Base-by-base conservation (phyloP, 2,113 vertebrate species). In the Corythornis cristatus region DNA sequence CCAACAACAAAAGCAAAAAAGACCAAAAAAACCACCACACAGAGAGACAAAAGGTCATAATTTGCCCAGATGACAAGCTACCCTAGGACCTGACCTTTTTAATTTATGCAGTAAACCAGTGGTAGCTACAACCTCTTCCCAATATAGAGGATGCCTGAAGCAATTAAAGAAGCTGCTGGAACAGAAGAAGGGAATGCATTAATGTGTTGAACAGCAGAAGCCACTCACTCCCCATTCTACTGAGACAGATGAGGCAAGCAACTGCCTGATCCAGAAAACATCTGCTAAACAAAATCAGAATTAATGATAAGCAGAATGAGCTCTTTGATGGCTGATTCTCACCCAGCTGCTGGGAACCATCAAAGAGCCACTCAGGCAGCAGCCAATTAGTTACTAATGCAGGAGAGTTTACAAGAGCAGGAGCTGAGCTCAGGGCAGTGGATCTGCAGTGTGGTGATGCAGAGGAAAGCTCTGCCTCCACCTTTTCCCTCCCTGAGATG, bases 211-310 rank as follows among this genome's bases (percentile, higher is more conserved):
- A 83, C 40, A 31, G 56, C 74, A 86, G 43, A 91, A 12, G 66
- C 87, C 91, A 96, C 68, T 77, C 50, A 19, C 68, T 93, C 85
- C 81, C 67, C 50, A 2, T 85, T 88, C 71, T 16, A 86, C 60
- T 6, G 6, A 95, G 93, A 94, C 26, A 88, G 83, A 96, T 62
- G 80, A 97, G 67, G 57, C 43, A 91, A 92, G 65, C 82, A 89
- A 94, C 79, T 23, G 79, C 67, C 80, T 86, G 83, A 94, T 65
- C 71, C 54, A 6, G 86, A 87, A 97, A 97, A 96, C 97, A 98
- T 95, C 96, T 97, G 97, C 95, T 97, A 80, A 94, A 95, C 92
- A 95, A 97, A 97, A 97, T 94, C 92, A 92, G 84, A 96, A 96
- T 94, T 83, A 96, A 97, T 65, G 84, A 93, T 68, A 92, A 94